Percentiles rank a stretch among this genome's conserved stretches.
Evolutionary conservation across 2,888 invertebrate species (phyloP).

Genomic region (Chrysomela aeneicollis): DNA sequence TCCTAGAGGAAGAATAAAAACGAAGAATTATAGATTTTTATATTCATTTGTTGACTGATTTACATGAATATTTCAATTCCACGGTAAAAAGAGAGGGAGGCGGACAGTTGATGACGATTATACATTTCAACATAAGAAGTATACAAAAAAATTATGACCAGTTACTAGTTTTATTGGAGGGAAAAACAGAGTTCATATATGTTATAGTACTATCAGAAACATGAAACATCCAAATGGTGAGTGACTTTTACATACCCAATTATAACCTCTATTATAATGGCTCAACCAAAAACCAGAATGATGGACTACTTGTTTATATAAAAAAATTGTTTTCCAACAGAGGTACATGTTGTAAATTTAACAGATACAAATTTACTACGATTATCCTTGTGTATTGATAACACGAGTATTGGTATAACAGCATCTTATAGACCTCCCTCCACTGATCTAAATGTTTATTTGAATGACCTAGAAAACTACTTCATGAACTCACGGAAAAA

Average conservation of each 20-base stretch:
- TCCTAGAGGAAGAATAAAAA: too few relatives aligned
- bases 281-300: constrained; percentile 7
- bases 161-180: constrained; percentile 5
- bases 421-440: constrained; percentile 3
- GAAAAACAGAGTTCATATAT: constrained; percentile 5
- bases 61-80: too few relatives aligned
- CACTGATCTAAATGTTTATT: constrained; percentile 7
- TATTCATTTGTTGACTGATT: too few relatives aligned
- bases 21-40: too few relatives aligned
- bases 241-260: neutral
- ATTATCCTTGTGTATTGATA: constrained; percentile 7
- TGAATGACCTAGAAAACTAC: constrained; percentile 5
- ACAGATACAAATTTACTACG: constrained; percentile 1
- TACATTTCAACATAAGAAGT: neutral
- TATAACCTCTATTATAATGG: constrained; percentile 3
- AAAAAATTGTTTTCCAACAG: neutral
- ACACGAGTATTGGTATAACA: constrained; percentile 7
- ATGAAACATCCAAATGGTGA: constrained; percentile 10
- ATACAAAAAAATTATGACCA: neutral
- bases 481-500: neutral
- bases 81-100: too few relatives aligned
- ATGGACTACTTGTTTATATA: constrained; percentile 9
- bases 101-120: neutral
- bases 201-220: neutral
- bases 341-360: constrained; percentile 7